Conservation (phyloP, 2,888 invertebrate genomes). For the Cybosia mesomella region DNA sequence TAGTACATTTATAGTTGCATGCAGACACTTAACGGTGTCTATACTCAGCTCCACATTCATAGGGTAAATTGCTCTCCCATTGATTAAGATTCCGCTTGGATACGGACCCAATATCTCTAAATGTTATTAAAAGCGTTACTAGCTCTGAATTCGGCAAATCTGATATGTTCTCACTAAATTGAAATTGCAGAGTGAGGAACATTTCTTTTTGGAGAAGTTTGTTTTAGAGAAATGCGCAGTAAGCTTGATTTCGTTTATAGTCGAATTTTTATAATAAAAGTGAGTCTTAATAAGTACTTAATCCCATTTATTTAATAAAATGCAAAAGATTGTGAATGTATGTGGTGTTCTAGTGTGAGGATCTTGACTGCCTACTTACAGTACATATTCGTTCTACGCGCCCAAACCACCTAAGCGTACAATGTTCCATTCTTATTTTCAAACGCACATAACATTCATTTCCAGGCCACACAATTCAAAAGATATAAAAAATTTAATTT, state of each 20-base stretch:
- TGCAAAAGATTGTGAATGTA: too few species aligned
- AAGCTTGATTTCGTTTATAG: neutral
- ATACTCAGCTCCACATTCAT: constrained; percentile 21
- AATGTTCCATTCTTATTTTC: too few species aligned
- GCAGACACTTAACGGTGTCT: neutral
- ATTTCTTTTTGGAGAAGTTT: neutral
- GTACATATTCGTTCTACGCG: too few species aligned
- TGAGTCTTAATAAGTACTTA: too few species aligned
- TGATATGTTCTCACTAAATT: constrained; percentile 18
- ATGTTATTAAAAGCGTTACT: constrained; percentile 35
- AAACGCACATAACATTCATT: too few species aligned
- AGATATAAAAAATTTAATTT: too few species aligned
- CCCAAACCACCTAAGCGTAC: too few species aligned
- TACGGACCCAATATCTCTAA: constrained; percentile 27
- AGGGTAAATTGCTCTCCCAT: constrained; percentile 37
- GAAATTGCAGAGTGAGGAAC: constrained; percentile 6
- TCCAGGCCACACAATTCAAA: too few species aligned
- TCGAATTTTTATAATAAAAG: neutral
- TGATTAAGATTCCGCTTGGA: constrained; percentile 31
- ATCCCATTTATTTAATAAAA: too few species aligned
- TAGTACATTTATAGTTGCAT: neutral
- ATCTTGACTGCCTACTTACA: too few species aligned
- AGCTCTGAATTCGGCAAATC: constrained; percentile 3
- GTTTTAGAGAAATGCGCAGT: constrained; percentile 3
- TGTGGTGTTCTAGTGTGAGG: too few species aligned